These are phyloP conservation scores for Philaethria dido DNA, from an alignment of 2,888 invertebrate genomes.

Conservation along the genomic window DNA sequence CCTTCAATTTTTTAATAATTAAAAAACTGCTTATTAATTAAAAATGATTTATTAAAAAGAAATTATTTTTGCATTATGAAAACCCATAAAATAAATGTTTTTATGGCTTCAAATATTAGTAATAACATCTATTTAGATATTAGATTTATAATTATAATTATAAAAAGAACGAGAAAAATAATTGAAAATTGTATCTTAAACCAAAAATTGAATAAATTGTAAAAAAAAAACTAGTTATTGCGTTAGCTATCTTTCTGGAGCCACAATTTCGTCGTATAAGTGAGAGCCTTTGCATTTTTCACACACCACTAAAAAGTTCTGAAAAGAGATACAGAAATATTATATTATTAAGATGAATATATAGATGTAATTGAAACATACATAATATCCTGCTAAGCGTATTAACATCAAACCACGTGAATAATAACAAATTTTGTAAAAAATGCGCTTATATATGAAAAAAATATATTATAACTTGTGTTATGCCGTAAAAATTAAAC, in stretches of 20 bases:
- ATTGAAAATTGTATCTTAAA: background rate
- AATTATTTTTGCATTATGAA: background rate
- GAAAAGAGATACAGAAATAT: conserved; percentile 36
- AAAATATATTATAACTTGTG: background rate
- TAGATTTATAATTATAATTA: background rate
- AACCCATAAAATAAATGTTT: background rate
- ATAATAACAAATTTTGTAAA: background rate
- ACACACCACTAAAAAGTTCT: conserved; percentile 58
- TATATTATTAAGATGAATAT: background rate
- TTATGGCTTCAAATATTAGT: background rate
- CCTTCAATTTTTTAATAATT: background rate
- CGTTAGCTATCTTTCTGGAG: conserved; percentile 53
- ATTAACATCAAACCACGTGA: background rate
- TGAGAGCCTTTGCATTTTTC: conserved; percentile 51
- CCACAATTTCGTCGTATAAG: conserved; percentile 56
- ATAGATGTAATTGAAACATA: no score
- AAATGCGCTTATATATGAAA: background rate
- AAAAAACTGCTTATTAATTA: background rate
- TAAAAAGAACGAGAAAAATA: background rate
- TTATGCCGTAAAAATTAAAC: background rate
- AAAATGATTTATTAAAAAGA: background rate
- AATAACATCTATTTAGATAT: background rate
- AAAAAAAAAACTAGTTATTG: background rate
- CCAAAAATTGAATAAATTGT: no score
- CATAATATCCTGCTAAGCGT: no score